phyloP scores from a whole-genome alignment of 2,797 vertebrate genomes.

The Sebastes steindachneri region DNA sequence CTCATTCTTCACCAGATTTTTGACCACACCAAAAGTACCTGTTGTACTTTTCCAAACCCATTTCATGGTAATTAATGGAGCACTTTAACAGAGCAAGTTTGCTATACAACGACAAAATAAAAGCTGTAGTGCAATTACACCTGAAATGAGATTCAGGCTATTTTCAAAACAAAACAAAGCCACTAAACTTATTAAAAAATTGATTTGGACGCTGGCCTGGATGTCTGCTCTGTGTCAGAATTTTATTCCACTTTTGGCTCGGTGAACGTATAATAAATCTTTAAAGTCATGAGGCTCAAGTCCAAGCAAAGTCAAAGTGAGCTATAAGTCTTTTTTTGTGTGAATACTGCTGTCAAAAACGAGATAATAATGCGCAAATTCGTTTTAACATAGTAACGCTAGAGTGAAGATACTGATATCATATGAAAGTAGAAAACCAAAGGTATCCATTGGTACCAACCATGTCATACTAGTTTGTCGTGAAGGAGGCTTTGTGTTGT shows the following conservation, averaged over 20 bases:
- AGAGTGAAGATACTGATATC: too few species aligned
- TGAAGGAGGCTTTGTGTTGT: too few species aligned
- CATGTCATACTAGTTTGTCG: too few species aligned
- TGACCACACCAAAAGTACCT: neutral
- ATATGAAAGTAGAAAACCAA: too few species aligned
- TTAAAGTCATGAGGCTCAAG: neutral
- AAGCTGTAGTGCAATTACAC: neutral
- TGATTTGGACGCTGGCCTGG: neutral
- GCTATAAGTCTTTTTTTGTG: neutral
- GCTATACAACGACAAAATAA: neutral
- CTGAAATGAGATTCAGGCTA: slow-evolving; percentile 11
- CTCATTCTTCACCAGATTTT: neutral
- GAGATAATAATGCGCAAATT: too few species aligned
- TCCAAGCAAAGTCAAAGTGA: neutral
- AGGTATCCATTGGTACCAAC: too few species aligned
- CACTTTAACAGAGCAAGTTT: neutral
- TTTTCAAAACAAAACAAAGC: slow-evolving; percentile 17
- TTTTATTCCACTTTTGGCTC: slow-evolving; percentile 5
- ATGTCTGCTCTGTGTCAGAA: neutral
- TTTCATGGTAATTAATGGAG: neutral
- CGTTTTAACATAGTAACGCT: too few species aligned
- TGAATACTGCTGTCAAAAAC: neutral
- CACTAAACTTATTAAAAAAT: slow-evolving; percentile 21
- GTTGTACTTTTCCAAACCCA: too few species aligned
- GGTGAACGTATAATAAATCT: neutral